Conservation (phyloP, 2,113 vertebrate genomes). For the Phaetusa simplex region DNA sequence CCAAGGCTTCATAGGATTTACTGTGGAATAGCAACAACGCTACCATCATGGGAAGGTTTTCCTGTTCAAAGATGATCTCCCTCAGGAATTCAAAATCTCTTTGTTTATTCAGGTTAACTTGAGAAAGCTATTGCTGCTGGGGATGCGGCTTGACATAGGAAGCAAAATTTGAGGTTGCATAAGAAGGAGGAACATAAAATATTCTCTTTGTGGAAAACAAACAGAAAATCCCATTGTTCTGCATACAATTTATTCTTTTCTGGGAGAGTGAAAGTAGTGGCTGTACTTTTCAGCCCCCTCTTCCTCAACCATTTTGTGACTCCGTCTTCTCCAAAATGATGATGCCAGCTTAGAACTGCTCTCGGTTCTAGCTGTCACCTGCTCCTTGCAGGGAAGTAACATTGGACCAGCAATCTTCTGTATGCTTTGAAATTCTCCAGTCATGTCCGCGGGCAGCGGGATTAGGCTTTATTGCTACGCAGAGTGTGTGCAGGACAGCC, state of each 20-base stretch:
- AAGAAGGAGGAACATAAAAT: background rate
- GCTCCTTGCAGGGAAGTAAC: background rate
- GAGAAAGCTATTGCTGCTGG: background rate
- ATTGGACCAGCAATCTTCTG: accelerated
- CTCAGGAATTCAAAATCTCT: background rate
- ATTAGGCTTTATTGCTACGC: background rate
- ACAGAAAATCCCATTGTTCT: background rate
- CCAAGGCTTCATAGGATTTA: background rate
- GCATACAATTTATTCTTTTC: background rate
- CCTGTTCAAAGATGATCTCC: background rate
- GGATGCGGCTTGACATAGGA: background rate
- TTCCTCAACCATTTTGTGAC: background rate
- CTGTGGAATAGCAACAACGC: background rate
- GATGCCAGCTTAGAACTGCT: background rate
- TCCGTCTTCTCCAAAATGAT: background rate
- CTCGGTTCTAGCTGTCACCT: background rate
- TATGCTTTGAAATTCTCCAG: background rate
- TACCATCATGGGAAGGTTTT: background rate
- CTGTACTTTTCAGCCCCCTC: background rate
- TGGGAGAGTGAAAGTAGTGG: background rate
- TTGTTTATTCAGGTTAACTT: slow-evolving; percentile 6
- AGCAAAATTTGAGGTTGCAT: background rate
- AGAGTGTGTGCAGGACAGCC: background rate
- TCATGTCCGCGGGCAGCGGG: background rate
- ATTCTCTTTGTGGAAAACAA: background rate